phyloP scores from a whole-genome alignment of 2,888 invertebrate genomes.

The Amiota mariae region DNA sequence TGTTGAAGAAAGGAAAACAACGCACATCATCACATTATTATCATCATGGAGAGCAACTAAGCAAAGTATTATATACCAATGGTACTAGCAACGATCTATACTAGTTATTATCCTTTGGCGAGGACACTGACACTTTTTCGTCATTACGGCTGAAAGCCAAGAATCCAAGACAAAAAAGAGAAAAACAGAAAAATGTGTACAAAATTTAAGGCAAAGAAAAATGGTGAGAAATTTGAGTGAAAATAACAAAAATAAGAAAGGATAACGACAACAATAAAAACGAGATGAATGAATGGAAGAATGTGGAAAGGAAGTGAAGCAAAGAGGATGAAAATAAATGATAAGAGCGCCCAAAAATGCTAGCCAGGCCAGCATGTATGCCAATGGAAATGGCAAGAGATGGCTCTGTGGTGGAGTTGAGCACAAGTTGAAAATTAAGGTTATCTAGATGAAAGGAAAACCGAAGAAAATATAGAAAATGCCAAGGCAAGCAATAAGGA shows the following conservation, averaged over 20 bases:
- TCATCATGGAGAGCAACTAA: no score
- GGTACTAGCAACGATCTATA: constrained; percentile 54
- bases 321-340: constrained; percentile 37
- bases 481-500: constrained; percentile 48
- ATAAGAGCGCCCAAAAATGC: constrained; percentile 17
- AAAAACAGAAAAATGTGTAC: constrained; percentile 34
- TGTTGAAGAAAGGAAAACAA: constrained; percentile 29
- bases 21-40: no score
- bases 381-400: background rate
- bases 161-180: constrained; percentile 40
- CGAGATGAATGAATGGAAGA: background rate
- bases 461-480: constrained; percentile 26
- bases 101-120: constrained; percentile 67
- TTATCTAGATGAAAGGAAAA: constrained; percentile 22
- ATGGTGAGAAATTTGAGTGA: background rate
- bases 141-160: constrained; percentile 67
- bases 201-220: constrained; percentile 10
- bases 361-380: constrained; percentile 37
- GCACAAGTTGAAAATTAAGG: constrained; percentile 41
- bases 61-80: no score
- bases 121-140: constrained; percentile 71
- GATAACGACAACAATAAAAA: background rate
- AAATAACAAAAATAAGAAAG: background rate
- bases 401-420: constrained; percentile 53
- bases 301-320: background rate